Percentiles rank a stretch among this genome's conserved stretches.
These are phyloP conservation scores for Lepidurus couesii DNA, from an alignment of 1,140 invertebrate genomes.

Conservation along the genomic window DNA sequence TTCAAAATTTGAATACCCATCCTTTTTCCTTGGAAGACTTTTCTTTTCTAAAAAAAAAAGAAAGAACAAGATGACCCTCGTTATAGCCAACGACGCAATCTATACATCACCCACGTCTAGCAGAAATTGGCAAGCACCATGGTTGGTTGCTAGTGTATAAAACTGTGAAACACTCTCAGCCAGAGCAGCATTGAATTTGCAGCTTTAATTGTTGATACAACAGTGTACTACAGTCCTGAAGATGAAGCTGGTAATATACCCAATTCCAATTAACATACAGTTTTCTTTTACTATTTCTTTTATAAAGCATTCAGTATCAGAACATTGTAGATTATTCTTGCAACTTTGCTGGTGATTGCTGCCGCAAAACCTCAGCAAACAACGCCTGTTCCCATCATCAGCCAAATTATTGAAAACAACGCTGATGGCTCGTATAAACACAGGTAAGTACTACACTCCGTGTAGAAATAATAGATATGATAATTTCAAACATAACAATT, in stretches of 20 bases:
- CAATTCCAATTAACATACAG: neutral
- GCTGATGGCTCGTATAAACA: slow-evolving; percentile 59
- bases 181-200: neutral
- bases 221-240: neutral
- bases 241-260: neutral
- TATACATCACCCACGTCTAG: neutral
- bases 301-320: neutral
- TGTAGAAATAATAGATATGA: neutral
- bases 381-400: slow-evolving; percentile 57
- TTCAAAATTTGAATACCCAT: neutral
- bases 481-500: neutral
- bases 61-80: neutral
- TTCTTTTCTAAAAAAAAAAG: too few species aligned
- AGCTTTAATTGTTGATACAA: neutral
- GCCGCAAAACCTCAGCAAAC: slow-evolving; percentile 29
- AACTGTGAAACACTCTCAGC: neutral
- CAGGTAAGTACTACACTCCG: slow-evolving; percentile 45
- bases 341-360: slow-evolving; percentile 24
- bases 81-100: neutral
- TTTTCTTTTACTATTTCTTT: neutral
- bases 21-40: neutral
- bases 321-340: neutral
- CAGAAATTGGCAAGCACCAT: neutral
- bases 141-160: neutral
- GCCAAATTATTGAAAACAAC: slow-evolving; percentile 58